Conservation (phyloP, 2,888 invertebrate genomes). For the Nemoura dubitans region DNA sequence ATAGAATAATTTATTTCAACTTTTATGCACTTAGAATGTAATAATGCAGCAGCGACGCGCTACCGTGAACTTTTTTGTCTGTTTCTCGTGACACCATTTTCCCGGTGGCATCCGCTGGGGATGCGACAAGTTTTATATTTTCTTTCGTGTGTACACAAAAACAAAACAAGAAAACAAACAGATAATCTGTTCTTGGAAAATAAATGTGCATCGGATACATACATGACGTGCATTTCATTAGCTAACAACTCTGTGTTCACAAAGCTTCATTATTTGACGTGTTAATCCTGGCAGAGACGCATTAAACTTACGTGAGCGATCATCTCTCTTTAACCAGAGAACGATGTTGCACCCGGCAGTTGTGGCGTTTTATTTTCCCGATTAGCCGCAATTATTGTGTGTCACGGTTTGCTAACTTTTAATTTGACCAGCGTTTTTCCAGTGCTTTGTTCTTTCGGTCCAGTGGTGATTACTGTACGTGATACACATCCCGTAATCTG, state of each 20-base stretch:
- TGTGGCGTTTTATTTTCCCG: not conserved
- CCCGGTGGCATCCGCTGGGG: too few relatives aligned
- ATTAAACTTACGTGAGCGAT: not conserved
- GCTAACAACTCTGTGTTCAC: not conserved
- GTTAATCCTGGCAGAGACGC: not conserved
- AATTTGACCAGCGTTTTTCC: not conserved
- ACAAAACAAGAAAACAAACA: not conserved
- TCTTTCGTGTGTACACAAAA: not conserved
- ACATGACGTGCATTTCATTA: not conserved
- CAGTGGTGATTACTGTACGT: too few relatives aligned
- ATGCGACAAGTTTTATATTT: not conserved
- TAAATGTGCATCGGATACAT: not conserved
- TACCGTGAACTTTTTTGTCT: not conserved
- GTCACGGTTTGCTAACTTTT: not conserved
- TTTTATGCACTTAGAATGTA: not conserved
- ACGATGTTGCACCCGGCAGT: not conserved
- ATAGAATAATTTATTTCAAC: not conserved
- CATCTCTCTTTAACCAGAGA: not conserved
- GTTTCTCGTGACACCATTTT: not conserved
- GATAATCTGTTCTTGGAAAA: not conserved
- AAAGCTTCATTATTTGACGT: not conserved
- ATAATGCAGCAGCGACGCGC: not conserved
- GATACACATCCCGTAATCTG: too few relatives aligned
- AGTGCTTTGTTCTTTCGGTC: too few relatives aligned
- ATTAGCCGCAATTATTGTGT: not conserved